Evolutionary conservation across 2,797 vertebrate species (phyloP).

Genomic region (Liparis tanakae): DNA sequence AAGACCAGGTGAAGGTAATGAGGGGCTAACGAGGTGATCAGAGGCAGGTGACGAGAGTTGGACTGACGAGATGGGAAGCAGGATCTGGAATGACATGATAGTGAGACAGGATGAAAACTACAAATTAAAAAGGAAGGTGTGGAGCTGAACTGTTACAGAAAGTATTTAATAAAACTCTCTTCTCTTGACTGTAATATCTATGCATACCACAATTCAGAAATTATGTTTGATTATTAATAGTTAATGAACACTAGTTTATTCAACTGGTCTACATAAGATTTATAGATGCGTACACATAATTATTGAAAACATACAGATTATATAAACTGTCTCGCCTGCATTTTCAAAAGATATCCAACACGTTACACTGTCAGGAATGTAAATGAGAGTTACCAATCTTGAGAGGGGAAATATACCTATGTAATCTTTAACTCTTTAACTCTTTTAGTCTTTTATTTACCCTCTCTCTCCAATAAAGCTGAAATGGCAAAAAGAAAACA

Average conservation of each 20-base stretch:
- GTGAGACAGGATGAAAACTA: no score
- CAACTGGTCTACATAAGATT: slow-evolving; percentile 30
- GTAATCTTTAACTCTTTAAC: slow-evolving; percentile 16
- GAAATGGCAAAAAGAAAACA: neutral
- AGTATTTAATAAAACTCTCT: neutral
- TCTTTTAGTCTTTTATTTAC: neutral
- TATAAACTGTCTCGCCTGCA: slow-evolving; percentile 19
- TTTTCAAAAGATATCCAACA: slow-evolving; percentile 33
- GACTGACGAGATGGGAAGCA: no score
- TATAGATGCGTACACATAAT: slow-evolving; percentile 22
- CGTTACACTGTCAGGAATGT: slow-evolving; percentile 17
- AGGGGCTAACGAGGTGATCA: no score
- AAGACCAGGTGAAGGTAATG: no score
- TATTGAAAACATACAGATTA: slow-evolving; percentile 35
- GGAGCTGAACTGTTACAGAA: no score
- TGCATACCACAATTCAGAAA: slow-evolving; percentile 12
- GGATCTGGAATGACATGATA: no score
- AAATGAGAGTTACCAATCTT: slow-evolving; percentile 22
- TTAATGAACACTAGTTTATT: slow-evolving; percentile 36
- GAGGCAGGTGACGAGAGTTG: no score
- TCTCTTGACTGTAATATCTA: slow-evolving; percentile 8
- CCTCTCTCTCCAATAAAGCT: neutral
- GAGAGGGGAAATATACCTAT: slow-evolving; percentile 22
- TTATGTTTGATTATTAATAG: slow-evolving; percentile 40
- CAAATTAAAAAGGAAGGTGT: no score